Evolutionary conservation across 1,140 invertebrate genomes (phyloP).

Genomic region (Phthorimaea operculella): DNA sequence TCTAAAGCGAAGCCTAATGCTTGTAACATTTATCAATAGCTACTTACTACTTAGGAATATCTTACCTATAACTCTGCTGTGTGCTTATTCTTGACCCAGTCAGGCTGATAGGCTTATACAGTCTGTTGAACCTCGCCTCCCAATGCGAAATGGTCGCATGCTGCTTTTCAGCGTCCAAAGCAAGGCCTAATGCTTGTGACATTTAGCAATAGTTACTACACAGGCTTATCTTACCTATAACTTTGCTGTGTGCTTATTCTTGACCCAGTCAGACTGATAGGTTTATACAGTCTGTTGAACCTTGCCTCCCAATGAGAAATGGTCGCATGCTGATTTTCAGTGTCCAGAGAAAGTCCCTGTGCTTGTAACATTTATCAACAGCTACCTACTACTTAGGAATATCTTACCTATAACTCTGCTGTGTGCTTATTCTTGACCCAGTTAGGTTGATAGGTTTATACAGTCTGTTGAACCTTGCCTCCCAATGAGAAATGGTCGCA

Average conservation of each 20-base stretch:
- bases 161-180: constrained; percentile 86
- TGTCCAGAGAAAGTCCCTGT: constrained; percentile 80
- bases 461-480: constrained; percentile 80
- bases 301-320: constrained; percentile 88
- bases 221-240: constrained; percentile 55
- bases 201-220: no score
- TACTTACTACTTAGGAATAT: neutral
- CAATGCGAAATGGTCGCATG: constrained; percentile 88
- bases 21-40: neutral
- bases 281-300: constrained; percentile 79
- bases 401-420: constrained; percentile 69
- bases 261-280: constrained; percentile 63
- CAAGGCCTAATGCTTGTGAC: constrained; percentile 71
- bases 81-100: constrained; percentile 68
- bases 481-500: constrained; percentile 87
- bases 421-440: constrained; percentile 68
- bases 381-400: neutral
- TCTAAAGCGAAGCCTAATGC: constrained; percentile 85
- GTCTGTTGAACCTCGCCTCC: constrained; percentile 82
- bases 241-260: constrained; percentile 70
- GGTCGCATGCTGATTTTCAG: constrained; percentile 85
- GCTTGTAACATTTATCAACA: neutral
- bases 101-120: constrained; percentile 73
- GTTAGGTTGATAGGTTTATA: constrained; percentile 71
- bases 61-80: constrained; percentile 70